These are phyloP conservation scores for Silurus asotus DNA, from an alignment of 2,113 vertebrate species.

Conservation along the genomic window DNA sequence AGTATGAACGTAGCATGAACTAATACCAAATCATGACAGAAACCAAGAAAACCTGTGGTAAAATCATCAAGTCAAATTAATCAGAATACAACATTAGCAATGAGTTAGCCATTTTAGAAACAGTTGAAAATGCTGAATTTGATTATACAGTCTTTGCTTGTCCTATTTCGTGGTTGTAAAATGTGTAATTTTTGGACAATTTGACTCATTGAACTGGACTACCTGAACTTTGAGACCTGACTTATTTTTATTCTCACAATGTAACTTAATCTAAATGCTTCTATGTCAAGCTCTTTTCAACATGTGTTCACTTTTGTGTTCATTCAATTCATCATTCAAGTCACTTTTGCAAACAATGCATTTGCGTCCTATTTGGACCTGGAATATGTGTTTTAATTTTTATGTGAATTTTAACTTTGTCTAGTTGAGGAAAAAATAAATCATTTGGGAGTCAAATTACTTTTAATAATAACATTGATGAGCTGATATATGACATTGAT, in stretches of 20 bases:
- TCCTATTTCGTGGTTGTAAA: neutral
- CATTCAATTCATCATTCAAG: neutral
- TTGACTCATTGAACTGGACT: neutral
- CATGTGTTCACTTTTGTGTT: neutral
- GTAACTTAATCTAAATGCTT: neutral
- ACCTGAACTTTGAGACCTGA: neutral
- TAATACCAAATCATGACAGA: too few species aligned
- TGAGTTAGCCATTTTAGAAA: neutral
- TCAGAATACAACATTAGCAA: neutral
- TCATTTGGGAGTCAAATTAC: neutral
- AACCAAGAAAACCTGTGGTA: too few species aligned
- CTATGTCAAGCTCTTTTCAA: neutral
- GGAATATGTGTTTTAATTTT: neutral
- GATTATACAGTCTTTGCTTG: neutral
- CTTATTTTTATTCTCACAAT: neutral
- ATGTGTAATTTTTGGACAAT: neutral
- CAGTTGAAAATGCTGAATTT: neutral
- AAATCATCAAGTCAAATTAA: neutral
- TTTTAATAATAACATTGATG: neutral
- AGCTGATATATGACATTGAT: neutral
- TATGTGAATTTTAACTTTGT: neutral
- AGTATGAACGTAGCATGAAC: too few species aligned
- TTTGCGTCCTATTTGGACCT: neutral
- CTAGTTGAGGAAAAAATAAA: neutral
- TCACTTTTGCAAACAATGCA: neutral